Evolutionary conservation across 2,888 invertebrate species (phyloP).

Genomic region (Troides oblongomaculatus): DNA sequence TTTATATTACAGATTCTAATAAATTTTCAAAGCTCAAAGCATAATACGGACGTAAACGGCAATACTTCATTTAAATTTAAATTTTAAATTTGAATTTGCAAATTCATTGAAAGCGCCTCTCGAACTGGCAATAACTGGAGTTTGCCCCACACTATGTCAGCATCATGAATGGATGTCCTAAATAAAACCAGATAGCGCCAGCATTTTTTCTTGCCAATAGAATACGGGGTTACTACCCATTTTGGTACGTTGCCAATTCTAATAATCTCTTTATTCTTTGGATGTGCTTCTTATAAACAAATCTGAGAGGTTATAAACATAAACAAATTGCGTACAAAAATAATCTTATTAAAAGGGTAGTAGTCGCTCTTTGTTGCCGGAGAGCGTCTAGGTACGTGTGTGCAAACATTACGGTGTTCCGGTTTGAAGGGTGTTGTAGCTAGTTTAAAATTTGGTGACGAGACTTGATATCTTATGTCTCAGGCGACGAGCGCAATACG

Average conservation of each 20-base stretch:
- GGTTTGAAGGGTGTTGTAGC: too few species aligned
- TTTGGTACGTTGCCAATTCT: conserved; percentile 57
- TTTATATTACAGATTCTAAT: neutral
- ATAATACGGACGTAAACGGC: neutral
- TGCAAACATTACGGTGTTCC: too few species aligned
- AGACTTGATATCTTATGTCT: too few species aligned
- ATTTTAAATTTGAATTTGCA: conserved; percentile 21
- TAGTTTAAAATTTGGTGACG: too few species aligned
- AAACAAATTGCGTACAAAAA: conserved; percentile 1
- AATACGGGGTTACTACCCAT: conserved; percentile 43
- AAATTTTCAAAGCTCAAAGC: neutral
- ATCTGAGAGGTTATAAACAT: conserved; percentile 11
- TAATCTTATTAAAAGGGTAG: neutral
- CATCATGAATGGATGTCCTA: conserved; percentile 30
- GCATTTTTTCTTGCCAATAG: conserved; percentile 59
- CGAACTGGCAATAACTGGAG: conserved; percentile 28
- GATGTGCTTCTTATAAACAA: conserved; percentile 49
- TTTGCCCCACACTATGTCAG: conserved; percentile 28
- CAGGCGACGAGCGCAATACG: too few species aligned
- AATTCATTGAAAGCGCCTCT: conserved; percentile 26
- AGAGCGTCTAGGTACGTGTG: too few species aligned
- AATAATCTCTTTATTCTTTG: conserved; percentile 46
- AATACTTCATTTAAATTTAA: conserved; percentile 15
- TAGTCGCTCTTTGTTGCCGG: too few species aligned
- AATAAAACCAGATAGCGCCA: conserved; percentile 44